Conservation (phyloP, 2,113 vertebrate genomes). For the Phrynosoma blainvillii region DNA sequence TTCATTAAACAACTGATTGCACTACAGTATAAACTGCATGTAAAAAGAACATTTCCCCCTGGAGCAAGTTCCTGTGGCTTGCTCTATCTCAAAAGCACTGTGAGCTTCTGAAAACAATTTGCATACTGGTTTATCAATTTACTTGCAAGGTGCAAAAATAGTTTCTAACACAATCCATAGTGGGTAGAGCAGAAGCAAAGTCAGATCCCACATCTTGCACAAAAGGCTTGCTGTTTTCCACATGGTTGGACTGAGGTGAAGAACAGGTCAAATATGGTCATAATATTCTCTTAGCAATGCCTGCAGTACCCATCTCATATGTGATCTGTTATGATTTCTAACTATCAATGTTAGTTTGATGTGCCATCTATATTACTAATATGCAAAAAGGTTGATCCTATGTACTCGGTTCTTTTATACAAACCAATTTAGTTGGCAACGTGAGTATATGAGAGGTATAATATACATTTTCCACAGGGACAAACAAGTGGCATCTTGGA, state of each 20-base stretch:
- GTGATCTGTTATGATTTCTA: background rate
- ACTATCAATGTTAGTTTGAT: background rate
- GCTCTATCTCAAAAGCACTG: background rate
- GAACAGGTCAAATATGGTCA: background rate
- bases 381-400: background rate
- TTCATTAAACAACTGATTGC: background rate
- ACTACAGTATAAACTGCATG: background rate
- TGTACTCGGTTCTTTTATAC: background rate
- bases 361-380: background rate
- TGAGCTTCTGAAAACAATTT: background rate
- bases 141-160: background rate
- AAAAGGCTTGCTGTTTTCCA: background rate
- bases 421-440: background rate
- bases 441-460: background rate
- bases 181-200: background rate
- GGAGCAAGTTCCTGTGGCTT: background rate
- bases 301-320: background rate
- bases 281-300: background rate
- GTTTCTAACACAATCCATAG: background rate
- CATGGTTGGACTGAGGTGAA: background rate
- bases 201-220: background rate
- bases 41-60: background rate
- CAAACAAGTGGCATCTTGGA: constrained; percentile 41
- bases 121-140: background rate
- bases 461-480: constrained; percentile 30